Conservation (phyloP, 2,888 invertebrate species). For the Nasonia oneida region DNA sequence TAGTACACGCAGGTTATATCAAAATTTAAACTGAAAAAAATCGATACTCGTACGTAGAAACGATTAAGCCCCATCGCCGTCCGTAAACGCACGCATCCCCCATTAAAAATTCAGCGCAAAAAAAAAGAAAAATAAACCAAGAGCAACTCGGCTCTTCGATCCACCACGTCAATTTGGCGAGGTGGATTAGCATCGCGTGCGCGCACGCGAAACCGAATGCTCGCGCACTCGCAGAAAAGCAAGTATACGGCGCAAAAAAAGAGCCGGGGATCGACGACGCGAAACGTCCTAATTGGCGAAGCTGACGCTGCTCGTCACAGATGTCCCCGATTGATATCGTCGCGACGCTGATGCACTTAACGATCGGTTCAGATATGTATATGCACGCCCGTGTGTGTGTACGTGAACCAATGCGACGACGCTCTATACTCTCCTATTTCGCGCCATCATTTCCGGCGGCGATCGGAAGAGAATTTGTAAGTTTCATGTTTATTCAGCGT, state of each 20-base stretch:
- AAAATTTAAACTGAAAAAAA: not conserved
- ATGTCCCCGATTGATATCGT: conserved; percentile 74
- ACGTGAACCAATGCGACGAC: not conserved
- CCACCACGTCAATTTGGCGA: conserved; percentile 1
- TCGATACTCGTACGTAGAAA: conserved; percentile 16
- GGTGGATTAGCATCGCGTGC: conserved; percentile 60
- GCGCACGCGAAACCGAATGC: conserved; percentile 57
- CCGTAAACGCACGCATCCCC: not conserved
- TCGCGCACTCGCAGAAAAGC: conserved; percentile 68
- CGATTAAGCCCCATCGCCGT: not conserved
- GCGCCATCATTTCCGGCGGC: conserved; percentile 52
- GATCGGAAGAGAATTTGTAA: conserved; percentile 51
- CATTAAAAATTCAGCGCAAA: not conserved
- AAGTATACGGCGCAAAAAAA: conserved; percentile 15
- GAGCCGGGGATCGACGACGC: conserved; percentile 61
- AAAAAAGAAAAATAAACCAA: not conserved
- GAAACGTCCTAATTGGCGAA: conserved; percentile 74
- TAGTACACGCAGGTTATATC: not conserved
- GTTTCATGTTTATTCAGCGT: conserved; percentile 62
- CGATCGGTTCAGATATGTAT: conserved; percentile 62
- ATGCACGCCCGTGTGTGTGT: not conserved
- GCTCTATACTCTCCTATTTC: conserved; percentile 39
- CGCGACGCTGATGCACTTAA: conserved; percentile 54
- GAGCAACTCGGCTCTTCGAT: not conserved
- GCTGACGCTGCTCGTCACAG: conserved; percentile 68